Evolutionary conservation across 2,113 vertebrate genomes (phyloP), one percentile per base, ranked within the genome.

Genomic region (Meles meles): DNA sequence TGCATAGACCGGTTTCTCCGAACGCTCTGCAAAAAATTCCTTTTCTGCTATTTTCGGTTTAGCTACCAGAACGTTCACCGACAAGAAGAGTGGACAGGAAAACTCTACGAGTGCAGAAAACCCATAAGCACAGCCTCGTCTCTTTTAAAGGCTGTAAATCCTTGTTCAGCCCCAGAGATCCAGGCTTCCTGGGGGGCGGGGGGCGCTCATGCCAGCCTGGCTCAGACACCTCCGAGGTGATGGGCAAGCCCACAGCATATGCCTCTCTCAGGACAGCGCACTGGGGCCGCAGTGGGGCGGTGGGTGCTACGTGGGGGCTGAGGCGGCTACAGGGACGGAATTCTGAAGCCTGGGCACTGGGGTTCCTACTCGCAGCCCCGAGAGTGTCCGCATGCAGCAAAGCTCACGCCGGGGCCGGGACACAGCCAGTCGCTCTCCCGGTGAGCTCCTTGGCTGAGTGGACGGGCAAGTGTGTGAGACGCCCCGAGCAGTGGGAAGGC

Each of bases 31-130:
- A 76, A 84, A 72, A 49, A 84, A 94, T 85, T 61, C 72, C 94
- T 65, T 69, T 67, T 74, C 76, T 63, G 57, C 76, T 65, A 29
- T 37, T 88, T 55, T 86, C 82, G 95, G 47, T 81, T 95, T 59
- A 91, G 88, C 91, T 79, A 34, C 92, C 0, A 1, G 82, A 93
- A 69, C 74, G 80, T 29, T 88, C 85, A 69, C 69, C 34, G 23
- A 81, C 84, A 84, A 94, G 37, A 61, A 86, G 59, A 1, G 71
- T 31, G 57, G 47, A 61, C 18, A 88, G 94, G 37, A 82, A 82
- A 59, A 59, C 14, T 93, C 27, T 93, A 21, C 44, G 85, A 23
- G 23, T 8, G 85, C 63, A 93, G 76, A 90, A 80, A 94, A 93
- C 20, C 69, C 61, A 87, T 80, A 76, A n/a, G 88, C 14, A n/a